Base-by-base conservation (phyloP, 2,113 vertebrate species). In the Haemorhous mexicanus region DNA sequence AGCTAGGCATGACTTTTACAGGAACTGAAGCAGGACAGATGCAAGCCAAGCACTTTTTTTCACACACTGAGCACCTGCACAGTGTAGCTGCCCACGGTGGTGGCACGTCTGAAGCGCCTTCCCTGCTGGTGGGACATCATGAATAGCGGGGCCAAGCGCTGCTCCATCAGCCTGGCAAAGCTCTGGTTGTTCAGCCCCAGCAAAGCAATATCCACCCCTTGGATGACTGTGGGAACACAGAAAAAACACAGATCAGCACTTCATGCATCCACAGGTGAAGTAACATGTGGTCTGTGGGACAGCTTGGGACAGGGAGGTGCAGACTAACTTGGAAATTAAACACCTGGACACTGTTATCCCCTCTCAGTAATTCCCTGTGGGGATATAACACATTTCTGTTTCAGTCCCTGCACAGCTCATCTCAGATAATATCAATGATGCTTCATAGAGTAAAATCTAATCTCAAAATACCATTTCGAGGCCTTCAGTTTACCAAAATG, bases 81-180 rank as follows among this genome's bases (percentile, higher is more conserved):
- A 0, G 99, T 99, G 97, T 99, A 99, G 97, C 98, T 98, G 96
- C 98, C 99, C 79, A 99, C 98, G 2, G 99, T 98, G 7, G 99
- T 99, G 73, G 99, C 99, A 59, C 99, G 98, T 95, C 95, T 98
- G 93, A 99, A 99, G 8, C 99, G 91, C 47, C 97, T 97, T 59
- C 99, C 98, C 94, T 99, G 99, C 88, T 99, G 99, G 80, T 98
- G 98, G 39, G 99, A 99, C 97, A 99, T 98, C 97, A 99, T 98
- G 75, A 99, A 99, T 21, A 99, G 97, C 28, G 99, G 99, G 47
- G 99, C 99, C 97, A 99, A 90, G n/a, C 99, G 98, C 95, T 99
- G 99, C 96, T 99, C 99, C 99, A 99, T 99, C 92, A 99, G 92
- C 37, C 98, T 98, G 80, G 99, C 99, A 76, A 99, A 99, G 97